Base-by-base conservation (phyloP, 1,140 invertebrate genomes). In the Condylostylus longicornis region DNA sequence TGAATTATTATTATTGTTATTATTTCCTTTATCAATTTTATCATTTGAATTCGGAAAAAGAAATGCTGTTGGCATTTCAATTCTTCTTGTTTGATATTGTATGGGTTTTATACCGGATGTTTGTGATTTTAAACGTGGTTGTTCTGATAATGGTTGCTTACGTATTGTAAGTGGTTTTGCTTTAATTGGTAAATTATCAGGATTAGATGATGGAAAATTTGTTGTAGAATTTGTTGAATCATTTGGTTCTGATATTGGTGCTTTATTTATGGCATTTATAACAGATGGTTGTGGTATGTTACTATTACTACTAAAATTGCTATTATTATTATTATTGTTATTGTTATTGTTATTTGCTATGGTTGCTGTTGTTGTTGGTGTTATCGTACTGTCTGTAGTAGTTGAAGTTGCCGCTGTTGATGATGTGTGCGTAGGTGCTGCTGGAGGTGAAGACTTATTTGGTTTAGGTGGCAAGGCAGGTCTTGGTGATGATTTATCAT, bases 11-110 rank as follows among this genome's bases (percentile, higher is more conserved):
- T n/a, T n/a, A n/a, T n/a, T n/a, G n/a, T n/a, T n/a, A n/a, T n/a
- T n/a, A n/a, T n/a, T n/a, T n/a, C n/a, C n/a, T n/a, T n/a, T n/a
- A n/a, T n/a, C n/a, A n/a, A n/a, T n/a, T n/a, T n/a, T n/a, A n/a
- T n/a, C n/a, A n/a, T n/a, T n/a, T n/a, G n/a, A n/a, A n/a, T 84
- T 80, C 15, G 79, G 77, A 57, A 83, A 84, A 25, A 83, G 63
- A 54, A 82, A 83, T 14, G 77, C 71, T 13, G 80, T 79, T 21
- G 81, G 79, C 75, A 86, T 81, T 61, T 84, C 82, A 47, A 79
- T 85, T 29, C 76, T 64, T 35, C 79, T 65, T 44, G 66, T 64
- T 58, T 48, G 12, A 12, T 38, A 38, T 7, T 42, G 41, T 6
- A 42, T 27, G 13, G 36, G 36, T 19, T 42, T 42, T 38, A 53